Percentiles rank a stretch among this genome's conserved stretches.
Evolutionary conservation across 2,113 vertebrate genomes (phyloP).

Genomic region (Oncorhynchus kisutch): DNA sequence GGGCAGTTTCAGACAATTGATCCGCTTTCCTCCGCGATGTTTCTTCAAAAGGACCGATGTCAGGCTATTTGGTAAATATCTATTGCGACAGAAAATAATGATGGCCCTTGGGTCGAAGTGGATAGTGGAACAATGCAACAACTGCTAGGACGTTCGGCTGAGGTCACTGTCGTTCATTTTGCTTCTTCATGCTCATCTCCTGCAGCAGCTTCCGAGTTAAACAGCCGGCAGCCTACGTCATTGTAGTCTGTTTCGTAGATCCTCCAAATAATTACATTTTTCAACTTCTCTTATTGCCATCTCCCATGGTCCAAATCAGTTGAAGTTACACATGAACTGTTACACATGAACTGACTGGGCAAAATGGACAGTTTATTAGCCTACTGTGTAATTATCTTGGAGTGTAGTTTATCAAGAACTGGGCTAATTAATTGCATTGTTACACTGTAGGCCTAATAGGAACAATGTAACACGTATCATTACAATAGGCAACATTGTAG

Average conservation of each 20-base stretch:
- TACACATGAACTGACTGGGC: too few species aligned
- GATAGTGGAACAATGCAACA: not conserved
- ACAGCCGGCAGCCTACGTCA: conserved; percentile 41
- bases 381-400: too few species aligned
- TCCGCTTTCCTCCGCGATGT: conserved; percentile 1
- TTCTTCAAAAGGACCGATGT: conserved; percentile 6
- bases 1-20: conserved; percentile 3
- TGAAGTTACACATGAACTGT: too few species aligned
- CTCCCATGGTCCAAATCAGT: too few species aligned
- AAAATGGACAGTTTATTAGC: too few species aligned
- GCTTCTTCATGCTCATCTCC: conserved; percentile 8
- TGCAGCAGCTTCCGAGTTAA: conserved; percentile 43
- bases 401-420: too few species aligned
- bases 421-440: too few species aligned
- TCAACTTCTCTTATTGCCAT: too few species aligned
- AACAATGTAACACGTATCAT: too few species aligned
- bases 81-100: not conserved
- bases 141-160: not conserved
- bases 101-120: not conserved
- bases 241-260: not conserved
- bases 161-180: conserved; percentile 38
- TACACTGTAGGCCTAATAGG: too few species aligned
- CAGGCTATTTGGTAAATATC: not conserved
- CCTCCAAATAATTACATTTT: not conserved
- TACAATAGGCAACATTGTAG: too few species aligned